These are phyloP conservation scores for Toxonevra muliebris DNA, from an alignment of 2,888 invertebrate genomes.

Conservation along the genomic window DNA sequence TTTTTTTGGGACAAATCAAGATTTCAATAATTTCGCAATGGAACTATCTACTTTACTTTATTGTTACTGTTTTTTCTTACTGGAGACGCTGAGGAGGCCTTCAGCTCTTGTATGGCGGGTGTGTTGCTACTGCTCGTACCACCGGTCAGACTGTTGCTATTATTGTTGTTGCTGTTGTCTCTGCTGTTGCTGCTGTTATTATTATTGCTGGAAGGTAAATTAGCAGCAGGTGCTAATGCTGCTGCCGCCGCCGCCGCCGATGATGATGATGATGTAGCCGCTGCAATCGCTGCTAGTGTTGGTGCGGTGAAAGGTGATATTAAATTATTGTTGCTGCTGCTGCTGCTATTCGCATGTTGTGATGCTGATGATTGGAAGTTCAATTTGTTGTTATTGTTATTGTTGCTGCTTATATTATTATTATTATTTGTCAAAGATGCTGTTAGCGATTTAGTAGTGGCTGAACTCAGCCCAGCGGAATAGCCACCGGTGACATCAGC, in stretches of 20 bases:
- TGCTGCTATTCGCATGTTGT: conserved; percentile 43
- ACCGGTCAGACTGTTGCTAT: conserved; percentile 34
- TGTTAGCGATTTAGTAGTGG: conserved; percentile 47
- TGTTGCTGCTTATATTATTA: conserved; percentile 48
- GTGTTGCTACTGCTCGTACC: conserved; percentile 44
- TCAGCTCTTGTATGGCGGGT: conserved; percentile 64
- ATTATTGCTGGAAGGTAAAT: conserved; percentile 14
- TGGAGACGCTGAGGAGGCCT: conserved; percentile 64
- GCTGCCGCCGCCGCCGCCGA: conserved; percentile 28
- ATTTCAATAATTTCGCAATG: conserved; percentile 38
- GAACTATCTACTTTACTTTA: conserved; percentile 61
- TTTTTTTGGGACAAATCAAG: conserved; percentile 47
- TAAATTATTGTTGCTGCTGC: conserved; percentile 42
- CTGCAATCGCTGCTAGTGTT: conserved; percentile 36
- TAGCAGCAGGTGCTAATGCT: conserved; percentile 21
- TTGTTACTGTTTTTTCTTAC: conserved; percentile 62
- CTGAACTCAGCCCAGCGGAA: conserved; percentile 20
- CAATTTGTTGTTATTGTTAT: conserved; percentile 44
- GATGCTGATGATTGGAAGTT: conserved; percentile 51
- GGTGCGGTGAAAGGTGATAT: conserved; percentile 38
- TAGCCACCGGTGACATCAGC: conserved; percentile 75
- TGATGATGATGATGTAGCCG: conserved; percentile 20
- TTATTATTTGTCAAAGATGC: conserved; percentile 48
- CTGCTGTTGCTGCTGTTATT: conserved; percentile 33
- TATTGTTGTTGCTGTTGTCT: conserved; percentile 36